Conservation (phyloP, 2,888 invertebrate genomes). For the Rhamnusium bicolor region DNA sequence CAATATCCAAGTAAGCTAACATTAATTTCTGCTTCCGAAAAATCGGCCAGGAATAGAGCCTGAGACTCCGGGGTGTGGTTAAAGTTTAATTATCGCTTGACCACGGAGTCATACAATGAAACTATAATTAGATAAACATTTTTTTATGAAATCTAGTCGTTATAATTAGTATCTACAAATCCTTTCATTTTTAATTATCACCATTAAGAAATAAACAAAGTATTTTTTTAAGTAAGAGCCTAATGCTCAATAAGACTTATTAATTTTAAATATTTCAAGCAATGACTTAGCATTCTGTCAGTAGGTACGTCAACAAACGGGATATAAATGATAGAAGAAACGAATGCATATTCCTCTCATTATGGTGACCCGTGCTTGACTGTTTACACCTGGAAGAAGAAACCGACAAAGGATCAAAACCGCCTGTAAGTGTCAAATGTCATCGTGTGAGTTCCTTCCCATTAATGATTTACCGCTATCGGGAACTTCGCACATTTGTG, state of each 20-base stretch:
- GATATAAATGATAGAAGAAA: conserved; percentile 38
- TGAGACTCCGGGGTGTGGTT: no score
- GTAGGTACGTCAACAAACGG: conserved; percentile 23
- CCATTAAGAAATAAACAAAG: not conserved
- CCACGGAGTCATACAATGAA: no score
- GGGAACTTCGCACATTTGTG: conserved; percentile 38
- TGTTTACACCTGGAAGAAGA: conserved; percentile 57
- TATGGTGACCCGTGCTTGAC: conserved; percentile 55
- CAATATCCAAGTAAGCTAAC: no score
- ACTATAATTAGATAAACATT: not conserved
- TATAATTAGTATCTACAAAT: not conserved
- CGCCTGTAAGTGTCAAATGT: conserved; percentile 50
- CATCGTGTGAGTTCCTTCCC: conserved; percentile 50
- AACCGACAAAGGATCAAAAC: conserved; percentile 56
- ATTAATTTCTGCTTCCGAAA: no score
- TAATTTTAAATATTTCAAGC: conserved; percentile 12
- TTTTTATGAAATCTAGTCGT: not conserved
- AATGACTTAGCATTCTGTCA: conserved; percentile 35
- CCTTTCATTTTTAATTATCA: not conserved
- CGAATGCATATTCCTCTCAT: conserved; percentile 32
- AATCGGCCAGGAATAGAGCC: no score
- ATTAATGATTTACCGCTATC: conserved; percentile 30
- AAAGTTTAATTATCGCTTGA: no score
- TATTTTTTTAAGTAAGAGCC: not conserved
- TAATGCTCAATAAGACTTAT: not conserved